phyloP scores from a whole-genome alignment of 1,140 invertebrate species.

The Nilaparvata lugens region DNA sequence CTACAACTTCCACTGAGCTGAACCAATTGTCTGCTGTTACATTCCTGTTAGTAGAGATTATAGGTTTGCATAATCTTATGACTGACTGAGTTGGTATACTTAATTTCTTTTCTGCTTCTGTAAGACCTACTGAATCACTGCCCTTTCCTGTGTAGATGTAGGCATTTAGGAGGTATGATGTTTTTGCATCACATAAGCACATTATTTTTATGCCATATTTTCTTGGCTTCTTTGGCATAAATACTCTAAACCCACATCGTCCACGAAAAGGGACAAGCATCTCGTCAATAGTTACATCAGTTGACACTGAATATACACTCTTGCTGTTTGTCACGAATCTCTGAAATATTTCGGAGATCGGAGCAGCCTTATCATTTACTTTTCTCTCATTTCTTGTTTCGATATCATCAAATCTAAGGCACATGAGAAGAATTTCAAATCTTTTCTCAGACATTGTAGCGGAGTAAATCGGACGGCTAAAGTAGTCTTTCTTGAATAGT shows the following conservation, averaged over 20 bases:
- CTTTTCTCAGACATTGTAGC: too few species aligned
- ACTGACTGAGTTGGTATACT: constrained; percentile 27
- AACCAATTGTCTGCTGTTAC: constrained; percentile 18
- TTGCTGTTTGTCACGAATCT: background rate
- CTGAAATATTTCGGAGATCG: constrained; percentile 6
- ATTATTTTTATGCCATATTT: constrained; percentile 12
- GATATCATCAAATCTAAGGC: background rate
- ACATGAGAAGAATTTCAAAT: too few species aligned
- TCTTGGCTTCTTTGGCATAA: constrained; percentile 3
- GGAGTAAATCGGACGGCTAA: too few species aligned
- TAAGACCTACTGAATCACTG: constrained; percentile 9
- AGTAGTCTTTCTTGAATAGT: too few species aligned
- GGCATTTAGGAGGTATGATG: constrained; percentile 11
- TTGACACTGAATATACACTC: background rate
- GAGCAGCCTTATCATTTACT: background rate
- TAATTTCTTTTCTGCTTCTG: constrained; percentile 4
- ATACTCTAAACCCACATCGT: constrained; percentile 30
- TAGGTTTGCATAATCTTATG: constrained; percentile 22
- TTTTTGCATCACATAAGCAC: background rate
- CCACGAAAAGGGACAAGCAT: constrained; percentile 34
- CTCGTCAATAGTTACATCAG: constrained; percentile 28
- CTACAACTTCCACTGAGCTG: constrained; percentile 22
- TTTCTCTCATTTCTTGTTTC: background rate
- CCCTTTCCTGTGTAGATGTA: constrained; percentile 7
- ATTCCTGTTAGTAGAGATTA: background rate